These are phyloP conservation scores for Catonia carolina DNA, from an alignment of 2,888 invertebrate genomes.

Conservation along the genomic window DNA sequence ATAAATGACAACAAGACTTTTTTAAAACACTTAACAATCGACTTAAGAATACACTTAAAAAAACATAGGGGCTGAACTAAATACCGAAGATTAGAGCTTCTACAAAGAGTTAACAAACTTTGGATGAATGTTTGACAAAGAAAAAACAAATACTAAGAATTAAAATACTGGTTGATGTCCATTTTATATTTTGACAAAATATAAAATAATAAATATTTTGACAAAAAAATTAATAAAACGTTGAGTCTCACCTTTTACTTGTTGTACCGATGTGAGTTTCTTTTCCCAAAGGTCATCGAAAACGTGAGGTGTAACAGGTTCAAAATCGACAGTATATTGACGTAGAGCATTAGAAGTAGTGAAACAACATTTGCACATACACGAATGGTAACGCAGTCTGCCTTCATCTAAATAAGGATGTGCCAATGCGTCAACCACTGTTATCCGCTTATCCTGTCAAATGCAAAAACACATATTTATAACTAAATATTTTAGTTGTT, in stretches of 20 bases:
- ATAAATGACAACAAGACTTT: no score
- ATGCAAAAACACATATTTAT: neutral
- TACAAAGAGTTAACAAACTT: conserved; percentile 9
- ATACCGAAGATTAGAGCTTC: neutral
- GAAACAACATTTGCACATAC: conserved; percentile 99
- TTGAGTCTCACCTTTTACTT: conserved; percentile 86
- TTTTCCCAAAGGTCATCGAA: conserved; percentile 97
- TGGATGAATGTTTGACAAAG: neutral
- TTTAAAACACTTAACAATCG: no score
- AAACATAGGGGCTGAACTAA: no score
- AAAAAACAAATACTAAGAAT: conserved; percentile 13
- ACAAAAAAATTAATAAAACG: no score
- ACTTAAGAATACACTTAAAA: no score
- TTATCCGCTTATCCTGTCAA: conserved; percentile 81
- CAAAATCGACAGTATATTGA: conserved; percentile 84
- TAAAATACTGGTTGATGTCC: neutral
- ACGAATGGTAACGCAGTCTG: conserved; percentile 95
- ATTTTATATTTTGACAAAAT: neutral
- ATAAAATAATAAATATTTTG: neutral
- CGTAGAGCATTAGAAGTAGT: conserved; percentile 63
- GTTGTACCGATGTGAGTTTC: conserved; percentile 84
- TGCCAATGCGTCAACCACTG: conserved; percentile 88
- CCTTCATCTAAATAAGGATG: conserved; percentile 99
- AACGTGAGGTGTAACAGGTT: conserved; percentile 80
- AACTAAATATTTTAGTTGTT: no score